A percentile compares a stretch with the other conserved stretches of the same genome.
Conservation (phyloP, 2,888 invertebrate genomes). For the Trachelus stipa region DNA sequence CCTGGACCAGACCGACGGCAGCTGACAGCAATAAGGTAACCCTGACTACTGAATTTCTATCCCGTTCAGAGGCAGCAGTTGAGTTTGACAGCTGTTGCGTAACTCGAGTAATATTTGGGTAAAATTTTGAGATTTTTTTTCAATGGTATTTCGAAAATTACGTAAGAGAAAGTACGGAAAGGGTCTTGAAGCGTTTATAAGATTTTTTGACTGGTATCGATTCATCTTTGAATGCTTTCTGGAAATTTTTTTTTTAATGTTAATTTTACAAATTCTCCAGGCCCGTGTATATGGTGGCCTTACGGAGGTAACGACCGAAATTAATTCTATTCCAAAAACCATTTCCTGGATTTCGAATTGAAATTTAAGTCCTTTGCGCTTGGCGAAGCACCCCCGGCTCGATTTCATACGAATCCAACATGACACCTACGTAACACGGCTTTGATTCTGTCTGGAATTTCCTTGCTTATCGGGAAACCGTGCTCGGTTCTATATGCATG, state of each 20-base stretch:
- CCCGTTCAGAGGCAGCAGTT: neutral
- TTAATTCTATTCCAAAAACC: neutral
- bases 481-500: neutral
- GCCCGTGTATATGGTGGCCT: neutral
- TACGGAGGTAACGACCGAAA: neutral
- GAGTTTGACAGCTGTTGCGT: neutral
- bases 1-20: neutral
- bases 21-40: neutral
- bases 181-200: no score
- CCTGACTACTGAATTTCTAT: neutral
- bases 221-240: rapidly evolving
- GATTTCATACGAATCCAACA: neutral
- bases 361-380: neutral
- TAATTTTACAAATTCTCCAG: neutral
- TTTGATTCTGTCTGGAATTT: neutral
- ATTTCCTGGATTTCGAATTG: neutral
- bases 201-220: no score
- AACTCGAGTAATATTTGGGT: neutral
- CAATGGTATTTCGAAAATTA: no score
- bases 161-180: no score
- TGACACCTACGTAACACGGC: neutral
- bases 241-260: no score
- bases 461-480: neutral
- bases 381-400: neutral
- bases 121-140: neutral